Evolutionary conservation across 1,140 invertebrate species (phyloP).

Genomic region (Trinorchestia longiramus): DNA sequence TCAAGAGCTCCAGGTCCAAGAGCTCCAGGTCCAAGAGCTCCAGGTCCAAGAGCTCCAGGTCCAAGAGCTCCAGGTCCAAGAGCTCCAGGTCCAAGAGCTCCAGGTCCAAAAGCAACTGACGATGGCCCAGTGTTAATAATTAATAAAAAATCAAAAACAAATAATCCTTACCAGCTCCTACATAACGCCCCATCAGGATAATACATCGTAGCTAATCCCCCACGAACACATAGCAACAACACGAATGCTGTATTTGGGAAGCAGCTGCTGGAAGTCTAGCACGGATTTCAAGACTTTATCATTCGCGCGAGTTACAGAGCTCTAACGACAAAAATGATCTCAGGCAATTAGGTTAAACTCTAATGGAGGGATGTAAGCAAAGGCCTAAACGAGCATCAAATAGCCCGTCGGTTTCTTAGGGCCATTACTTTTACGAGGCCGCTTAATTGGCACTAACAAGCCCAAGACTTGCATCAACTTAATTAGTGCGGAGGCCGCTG

Average conservation of each 20-base stretch:
- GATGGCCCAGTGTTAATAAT: not conserved
- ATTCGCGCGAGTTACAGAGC: not conserved
- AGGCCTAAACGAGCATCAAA: constrained; percentile 42
- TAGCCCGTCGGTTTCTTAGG: constrained; percentile 14
- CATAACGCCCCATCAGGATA: not conserved
- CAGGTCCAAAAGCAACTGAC: no score
- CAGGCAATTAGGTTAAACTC: not conserved
- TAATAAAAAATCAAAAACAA: not conserved
- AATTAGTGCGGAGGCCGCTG: not conserved
- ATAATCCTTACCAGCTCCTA: not conserved
- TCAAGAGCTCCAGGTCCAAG: no score
- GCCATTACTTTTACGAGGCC: constrained; percentile 33
- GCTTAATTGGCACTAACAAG: constrained; percentile 35
- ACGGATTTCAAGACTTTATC: not conserved
- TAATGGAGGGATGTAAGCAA: constrained; percentile 1
- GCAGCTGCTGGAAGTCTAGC: not conserved
- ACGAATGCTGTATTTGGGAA: not conserved
- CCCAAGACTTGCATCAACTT: constrained; percentile 15
- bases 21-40: no score
- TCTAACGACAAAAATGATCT: not conserved
- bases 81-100: no score
- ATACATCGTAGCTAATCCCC: not conserved
- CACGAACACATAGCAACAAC: not conserved
- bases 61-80: no score
- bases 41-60: no score